Evolutionary conservation across 1,140 invertebrate species (phyloP), one percentile per base, ranked within the genome.

Genomic region (Drosophila erecta): DNA sequence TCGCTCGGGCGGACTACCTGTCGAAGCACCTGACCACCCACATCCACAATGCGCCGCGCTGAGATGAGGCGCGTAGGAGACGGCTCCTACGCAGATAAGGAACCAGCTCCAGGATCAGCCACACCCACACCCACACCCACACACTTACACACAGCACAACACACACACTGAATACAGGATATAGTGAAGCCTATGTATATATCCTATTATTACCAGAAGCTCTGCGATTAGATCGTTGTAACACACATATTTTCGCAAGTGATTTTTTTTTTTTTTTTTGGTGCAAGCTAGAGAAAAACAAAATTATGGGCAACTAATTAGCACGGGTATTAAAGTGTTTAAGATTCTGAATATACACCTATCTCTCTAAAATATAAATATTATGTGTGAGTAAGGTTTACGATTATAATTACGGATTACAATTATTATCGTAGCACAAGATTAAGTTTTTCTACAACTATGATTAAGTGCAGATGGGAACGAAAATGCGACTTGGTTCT

Each of bases 1-100:
- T 98, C 93, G 97, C 96, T 10, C 93, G 97, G 8, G 97, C 96
- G 30, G 97, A 97, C 90, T 97, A 97, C 81, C 94, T 97, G n/a
- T 97, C 96, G 67, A 97, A 97, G 92, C 97, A 97, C 92, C 94
- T 97, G 60, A 97, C 96, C 54, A 97, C 97, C 4, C 97, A 97
- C 93, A 96, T 97, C 64, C 96, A 97, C 93, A 95, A 94, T 81
- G 93, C 94, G 65, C 94, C 94, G 78, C 93, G 93, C 92, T 93
- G 92, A 93, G 90, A 92, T 92, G 91, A 92, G 91, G 91, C 86
- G 90, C 91, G 91, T 90, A 92, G 91, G 91, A 92, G 91, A 80
- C 76, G 91, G 67, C 91, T 92, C 91, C 91, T 92, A 91, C 91
- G 91, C 91, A 92, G 91, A 91, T 92, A 92, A 90, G 69, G 69